Conservation (phyloP, 2,113 vertebrate genomes). For the Callospermophilus lateralis region DNA sequence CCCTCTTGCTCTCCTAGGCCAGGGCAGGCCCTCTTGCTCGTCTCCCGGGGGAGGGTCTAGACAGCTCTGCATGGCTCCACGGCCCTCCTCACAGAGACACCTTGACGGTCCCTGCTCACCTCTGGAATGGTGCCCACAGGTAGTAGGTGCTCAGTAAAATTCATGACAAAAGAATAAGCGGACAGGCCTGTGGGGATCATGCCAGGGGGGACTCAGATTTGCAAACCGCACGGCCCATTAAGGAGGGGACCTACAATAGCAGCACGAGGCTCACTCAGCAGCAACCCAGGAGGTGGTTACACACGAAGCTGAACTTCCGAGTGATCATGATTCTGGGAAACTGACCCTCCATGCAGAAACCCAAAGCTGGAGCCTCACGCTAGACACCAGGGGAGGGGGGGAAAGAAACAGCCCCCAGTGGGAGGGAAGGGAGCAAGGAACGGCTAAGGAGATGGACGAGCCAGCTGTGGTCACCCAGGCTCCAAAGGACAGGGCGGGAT, state of each 20-base stretch:
- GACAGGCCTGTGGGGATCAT: rapidly evolving
- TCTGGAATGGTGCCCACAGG: background rate
- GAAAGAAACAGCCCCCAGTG: rapidly evolving
- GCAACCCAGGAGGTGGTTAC: background rate
- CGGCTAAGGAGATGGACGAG: background rate
- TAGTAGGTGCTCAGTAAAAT: background rate
- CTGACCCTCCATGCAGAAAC: background rate
- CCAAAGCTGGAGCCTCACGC: background rate
- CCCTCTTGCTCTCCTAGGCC: background rate
- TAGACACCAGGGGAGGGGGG: background rate
- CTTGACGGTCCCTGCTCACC: rapidly evolving
- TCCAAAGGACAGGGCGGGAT: background rate
- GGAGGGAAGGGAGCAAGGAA: background rate
- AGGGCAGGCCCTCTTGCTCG: background rate
- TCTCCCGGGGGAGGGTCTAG: background rate
- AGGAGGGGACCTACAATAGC: background rate
- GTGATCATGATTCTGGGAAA: background rate
- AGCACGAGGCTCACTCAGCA: background rate
- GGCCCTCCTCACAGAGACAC: background rate
- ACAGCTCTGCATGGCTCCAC: background rate
- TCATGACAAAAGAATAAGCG: background rate
- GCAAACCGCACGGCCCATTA: background rate
- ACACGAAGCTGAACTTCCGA: conserved; percentile 26
- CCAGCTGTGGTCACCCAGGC: background rate
- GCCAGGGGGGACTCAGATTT: background rate